Conservation (phyloP, 2,888 invertebrate genomes). For the Cephalotes varians region DNA sequence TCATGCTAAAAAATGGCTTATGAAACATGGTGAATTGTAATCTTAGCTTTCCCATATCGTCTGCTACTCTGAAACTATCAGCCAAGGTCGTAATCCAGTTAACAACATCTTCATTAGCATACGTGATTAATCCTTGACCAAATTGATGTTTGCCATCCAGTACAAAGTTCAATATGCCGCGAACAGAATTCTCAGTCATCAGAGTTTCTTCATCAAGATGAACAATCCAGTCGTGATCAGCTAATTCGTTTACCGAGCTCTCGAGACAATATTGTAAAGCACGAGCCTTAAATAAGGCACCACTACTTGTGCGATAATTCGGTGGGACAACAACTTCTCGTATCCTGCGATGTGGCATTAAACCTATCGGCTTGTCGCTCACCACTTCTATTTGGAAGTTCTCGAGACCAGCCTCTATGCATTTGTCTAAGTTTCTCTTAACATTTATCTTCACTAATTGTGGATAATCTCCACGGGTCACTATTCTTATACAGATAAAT, state of each 20-base stretch:
- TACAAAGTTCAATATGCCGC: constrained; percentile 97
- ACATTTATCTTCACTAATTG: constrained; percentile 96
- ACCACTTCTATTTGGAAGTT: constrained; percentile 99
- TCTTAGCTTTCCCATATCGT: constrained; percentile 98
- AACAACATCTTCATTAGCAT: constrained; percentile 98
- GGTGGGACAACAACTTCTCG: constrained; percentile 96
- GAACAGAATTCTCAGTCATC: constrained; percentile 95
- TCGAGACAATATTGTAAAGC: constrained; percentile 98
- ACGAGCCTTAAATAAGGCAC: constrained; percentile 97
- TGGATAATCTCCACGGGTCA: constrained; percentile 97
- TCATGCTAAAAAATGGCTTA: constrained; percentile 98
- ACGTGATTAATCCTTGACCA: constrained; percentile 98
- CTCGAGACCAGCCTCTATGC: constrained; percentile 95
- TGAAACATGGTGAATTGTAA: constrained; percentile 97
- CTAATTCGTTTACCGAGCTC: constrained; percentile 93
- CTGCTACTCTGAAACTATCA: constrained; percentile 97
- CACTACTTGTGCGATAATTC: constrained; percentile 94
- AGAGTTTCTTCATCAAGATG: constrained; percentile 99
- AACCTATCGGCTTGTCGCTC: constrained; percentile 94
- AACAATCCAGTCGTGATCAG: constrained; percentile 98
- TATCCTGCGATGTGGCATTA: constrained; percentile 92
- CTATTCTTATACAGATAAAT: constrained; percentile 97
- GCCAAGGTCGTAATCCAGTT: constrained; percentile 99
- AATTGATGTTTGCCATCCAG: constrained; percentile 97
- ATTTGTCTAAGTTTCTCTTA: constrained; percentile 94